Evolutionary conservation across 2,797 vertebrate species (phyloP).

Genomic region (Sebastes glaucus): DNA sequence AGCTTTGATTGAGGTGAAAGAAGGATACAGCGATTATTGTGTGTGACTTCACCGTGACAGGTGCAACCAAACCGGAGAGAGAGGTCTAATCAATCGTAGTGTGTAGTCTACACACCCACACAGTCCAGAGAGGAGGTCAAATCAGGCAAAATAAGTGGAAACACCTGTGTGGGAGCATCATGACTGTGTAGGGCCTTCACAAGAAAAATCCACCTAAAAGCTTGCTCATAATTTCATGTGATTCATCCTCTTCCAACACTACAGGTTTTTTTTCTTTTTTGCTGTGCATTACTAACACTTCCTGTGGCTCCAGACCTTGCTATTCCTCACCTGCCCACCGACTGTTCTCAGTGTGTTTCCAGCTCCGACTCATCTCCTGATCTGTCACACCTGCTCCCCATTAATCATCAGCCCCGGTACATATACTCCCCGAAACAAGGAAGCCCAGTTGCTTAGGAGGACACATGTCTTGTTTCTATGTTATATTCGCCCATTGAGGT

Average conservation of each 20-base stretch:
- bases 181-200: not conserved
- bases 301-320: constrained; percentile 2
- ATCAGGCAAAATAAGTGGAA: not conserved
- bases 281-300: constrained; percentile 18
- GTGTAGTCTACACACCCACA: not conserved
- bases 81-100: not conserved
- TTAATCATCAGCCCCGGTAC: constrained; percentile 26
- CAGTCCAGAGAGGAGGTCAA: not conserved
- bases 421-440: not conserved
- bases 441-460: not conserved
- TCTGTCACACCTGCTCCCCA: constrained; percentile 44
- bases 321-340: constrained; percentile 23
- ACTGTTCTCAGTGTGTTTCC: constrained; percentile 6
- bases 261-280: not conserved
- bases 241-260: constrained; percentile 1
- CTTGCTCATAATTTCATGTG: constrained; percentile 4
- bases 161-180: constrained; percentile 10
- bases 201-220: not conserved
- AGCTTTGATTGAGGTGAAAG: not conserved
- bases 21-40: not conserved
- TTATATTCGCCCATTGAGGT: not conserved
- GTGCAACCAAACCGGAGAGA: not conserved
- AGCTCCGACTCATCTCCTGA: constrained; percentile 9
- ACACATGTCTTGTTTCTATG: not conserved
- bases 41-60: not conserved